Base-by-base conservation (phyloP, 2,888 invertebrate genomes). In the Ormia ochracea region DNA sequence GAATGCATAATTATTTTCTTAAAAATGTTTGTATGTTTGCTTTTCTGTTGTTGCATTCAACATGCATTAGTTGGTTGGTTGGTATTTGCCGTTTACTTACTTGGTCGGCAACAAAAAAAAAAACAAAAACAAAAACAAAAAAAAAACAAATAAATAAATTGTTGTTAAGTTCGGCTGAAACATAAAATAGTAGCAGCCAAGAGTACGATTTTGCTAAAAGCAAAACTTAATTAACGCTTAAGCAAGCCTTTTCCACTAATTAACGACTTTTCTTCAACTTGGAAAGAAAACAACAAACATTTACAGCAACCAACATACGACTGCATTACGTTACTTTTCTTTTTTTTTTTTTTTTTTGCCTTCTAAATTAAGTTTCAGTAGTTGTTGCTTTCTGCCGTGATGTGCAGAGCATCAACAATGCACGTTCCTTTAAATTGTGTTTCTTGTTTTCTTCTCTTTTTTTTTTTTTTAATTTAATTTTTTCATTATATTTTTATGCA, bases 141-240 rank as follows among this genome's bases (percentile, higher is more conserved):
- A 63, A 38, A 48, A 73, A 66, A 65, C n/a, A 41, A 61, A 63
- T 48, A 59, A 74, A 74, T 72, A 69, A 58, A 70, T 74, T 66
- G 66, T 41, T 63, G 56, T 19, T 23, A 17, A 52, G 9, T 48
- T 36, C 26, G 28, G 17, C 65, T 65, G 31, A 28, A 65, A 50
- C 41, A 7, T 26, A 50, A 58, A 36, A 50, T 26, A 36, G 17
- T 17, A 33, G 10, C 68, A 45, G 19, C 45, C 43, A 41, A 48
- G 17, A 48, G 5, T 12, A 14, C 17, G 19, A 19, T 41, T 41
- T 31, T 33, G 48, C n/a, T 50, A 76, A 63, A 45, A 82, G 81
- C 82, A 78, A 83, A 84, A 83, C 82, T 84, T 84, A 84, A 84
- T 84, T 84, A 83, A 84, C 84, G 84, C 84, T 83, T 84, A 83